Evolutionary conservation across 2,113 vertebrate genomes (phyloP).

Genomic region (Platanista minor): DNA sequence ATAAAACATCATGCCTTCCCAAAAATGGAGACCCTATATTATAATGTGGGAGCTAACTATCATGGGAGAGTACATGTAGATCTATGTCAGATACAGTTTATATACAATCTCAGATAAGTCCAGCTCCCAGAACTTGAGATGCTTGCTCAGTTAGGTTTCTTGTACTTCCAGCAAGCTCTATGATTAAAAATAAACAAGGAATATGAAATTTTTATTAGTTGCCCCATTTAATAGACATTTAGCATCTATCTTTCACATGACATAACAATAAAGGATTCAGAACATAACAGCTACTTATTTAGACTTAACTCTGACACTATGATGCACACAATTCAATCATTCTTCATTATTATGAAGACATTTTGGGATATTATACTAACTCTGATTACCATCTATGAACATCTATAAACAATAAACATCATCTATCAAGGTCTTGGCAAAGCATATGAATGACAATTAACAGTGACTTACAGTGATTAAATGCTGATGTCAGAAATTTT

Average conservation of each 20-base stretch:
- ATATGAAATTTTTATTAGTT: not conserved
- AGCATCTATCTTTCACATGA: not conserved
- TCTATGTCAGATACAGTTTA: not conserved
- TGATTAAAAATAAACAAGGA: conserved; percentile 3
- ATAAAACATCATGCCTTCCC: not conserved
- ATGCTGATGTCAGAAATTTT: not conserved
- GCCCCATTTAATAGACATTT: not conserved
- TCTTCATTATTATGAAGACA: not conserved
- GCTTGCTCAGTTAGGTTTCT: not conserved
- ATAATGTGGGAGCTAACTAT: not conserved
- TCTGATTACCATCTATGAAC: not conserved
- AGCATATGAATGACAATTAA: not conserved
- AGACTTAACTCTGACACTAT: not conserved
- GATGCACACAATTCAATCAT: not conserved
- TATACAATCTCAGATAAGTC: not conserved
- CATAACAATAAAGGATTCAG: not conserved
- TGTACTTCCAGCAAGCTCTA: not conserved
- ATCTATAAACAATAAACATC: not conserved
- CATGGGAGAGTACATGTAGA: not conserved
- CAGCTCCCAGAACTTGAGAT: not conserved
- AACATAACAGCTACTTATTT: not conserved
- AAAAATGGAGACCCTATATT: not conserved
- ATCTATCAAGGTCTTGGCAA: not conserved
- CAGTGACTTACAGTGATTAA: not conserved
- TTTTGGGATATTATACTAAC: not conserved